Evolutionary conservation across 2,888 invertebrate genomes (phyloP).

Genomic region (Hirtodrosophila cameraria): DNA sequence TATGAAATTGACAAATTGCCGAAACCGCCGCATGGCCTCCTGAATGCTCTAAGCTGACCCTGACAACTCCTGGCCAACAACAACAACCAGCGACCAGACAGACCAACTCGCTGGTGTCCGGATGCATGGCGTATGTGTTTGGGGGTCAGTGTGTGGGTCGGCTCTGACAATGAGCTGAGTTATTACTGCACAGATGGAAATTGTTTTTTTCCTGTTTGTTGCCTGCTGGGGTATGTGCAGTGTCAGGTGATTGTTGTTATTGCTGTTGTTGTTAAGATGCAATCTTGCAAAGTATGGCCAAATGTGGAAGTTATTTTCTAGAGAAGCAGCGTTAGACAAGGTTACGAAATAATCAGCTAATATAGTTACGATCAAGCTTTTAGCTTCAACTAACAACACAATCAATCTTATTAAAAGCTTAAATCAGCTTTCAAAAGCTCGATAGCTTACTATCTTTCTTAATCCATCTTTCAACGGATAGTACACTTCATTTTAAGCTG

Average conservation of each 20-base stretch:
- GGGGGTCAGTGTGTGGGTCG: conserved; percentile 74
- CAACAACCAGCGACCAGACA: too few relatives aligned
- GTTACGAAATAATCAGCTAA: not conserved
- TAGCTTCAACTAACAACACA: not conserved
- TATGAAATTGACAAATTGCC: conserved; percentile 82
- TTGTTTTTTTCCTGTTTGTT: conserved; percentile 53
- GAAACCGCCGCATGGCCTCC: conserved; percentile 60
- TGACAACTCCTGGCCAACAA: conserved; percentile 61
- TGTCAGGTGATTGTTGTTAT: conserved; percentile 48
- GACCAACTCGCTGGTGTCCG: conserved; percentile 33
- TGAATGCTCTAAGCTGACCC: conserved; percentile 50
- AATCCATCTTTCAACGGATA: too few relatives aligned
- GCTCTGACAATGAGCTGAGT: conserved; percentile 72
- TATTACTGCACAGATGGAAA: conserved; percentile 67
- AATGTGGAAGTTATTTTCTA: conserved; percentile 25
- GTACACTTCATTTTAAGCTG: too few relatives aligned
- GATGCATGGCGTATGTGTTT: conserved; percentile 18
- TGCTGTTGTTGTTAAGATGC: conserved; percentile 9
- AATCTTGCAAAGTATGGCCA: conserved; percentile 26
- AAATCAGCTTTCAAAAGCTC: too few relatives aligned
- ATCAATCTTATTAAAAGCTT: too few relatives aligned
- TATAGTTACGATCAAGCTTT: not conserved
- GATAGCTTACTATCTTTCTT: too few relatives aligned
- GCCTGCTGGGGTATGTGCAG: conserved; percentile 19
- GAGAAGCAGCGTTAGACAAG: conserved; percentile 28